Base-by-base conservation (phyloP, 2,888 invertebrate genomes). In the Dicyrtomina minuta region DNA sequence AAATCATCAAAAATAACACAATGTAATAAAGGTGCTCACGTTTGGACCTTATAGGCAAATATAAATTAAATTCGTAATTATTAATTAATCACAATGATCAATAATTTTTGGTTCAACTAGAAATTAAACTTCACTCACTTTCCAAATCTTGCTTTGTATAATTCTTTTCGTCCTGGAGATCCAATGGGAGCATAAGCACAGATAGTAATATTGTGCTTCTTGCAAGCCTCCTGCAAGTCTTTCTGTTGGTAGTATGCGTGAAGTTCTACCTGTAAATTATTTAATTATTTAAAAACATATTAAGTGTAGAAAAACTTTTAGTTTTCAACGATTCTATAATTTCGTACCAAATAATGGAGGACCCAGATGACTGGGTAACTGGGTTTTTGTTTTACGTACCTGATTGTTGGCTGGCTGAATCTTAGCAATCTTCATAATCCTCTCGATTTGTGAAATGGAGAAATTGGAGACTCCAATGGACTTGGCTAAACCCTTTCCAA, bases 391-490 rank as follows among this genome's bases (percentile, higher is more conserved):
- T 20, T 51, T 20, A 17, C 13, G 20, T 51, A 76, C 76, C 72
- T 79, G 79, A 67, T 88, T 80, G 81, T 83, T 84, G 60, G 88
- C 85, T 49, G 89, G 92, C 72, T 85, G 86, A 66, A 91, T 84
- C 62, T 82, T 83, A 3, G 87, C 86, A 55, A 84, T 84, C 26
- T 86, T 83, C 51, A 88, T 80, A 68, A 94, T 82, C 66, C 88
- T 85, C 65, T 85, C 83, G 69, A 94, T 85, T 83, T 95, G 95
- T 24, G 84, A 83, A 39, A 83, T 83, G 81, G 89, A 93, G 80
- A 92, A 88, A 81, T 95, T 95, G 0, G 93, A 95, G 4, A 95
- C 81, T 0, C 95, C 95, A 78, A 95, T 91, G 13, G 91, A 86
- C 79, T 88, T 90, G 0, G 89, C 84, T 22, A 88, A 84, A 0